phyloP scores from a whole-genome alignment of 2,888 invertebrate species.

The Synergus japonicus region DNA sequence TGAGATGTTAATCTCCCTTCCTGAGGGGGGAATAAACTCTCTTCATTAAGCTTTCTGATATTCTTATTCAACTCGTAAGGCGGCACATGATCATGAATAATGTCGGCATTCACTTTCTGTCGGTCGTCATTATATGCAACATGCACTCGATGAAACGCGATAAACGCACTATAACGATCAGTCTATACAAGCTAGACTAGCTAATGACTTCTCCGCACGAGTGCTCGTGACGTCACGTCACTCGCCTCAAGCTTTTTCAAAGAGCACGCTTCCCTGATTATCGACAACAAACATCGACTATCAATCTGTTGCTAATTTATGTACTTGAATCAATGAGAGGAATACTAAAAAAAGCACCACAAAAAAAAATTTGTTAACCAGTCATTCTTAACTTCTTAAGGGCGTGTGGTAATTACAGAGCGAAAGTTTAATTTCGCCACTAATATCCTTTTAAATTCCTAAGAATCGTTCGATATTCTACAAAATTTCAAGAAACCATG shows the following conservation, averaged over 20 bases:
- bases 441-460: too few species aligned
- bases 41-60: background rate
- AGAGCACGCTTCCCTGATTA: conserved; percentile 30
- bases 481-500: too few species aligned
- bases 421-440: too few species aligned
- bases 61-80: background rate
- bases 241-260: conserved; percentile 49
- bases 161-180: conserved; percentile 55
- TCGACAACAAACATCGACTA: background rate
- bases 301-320: background rate
- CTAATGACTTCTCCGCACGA: conserved; percentile 55
- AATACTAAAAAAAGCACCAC: background rate
- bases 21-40: background rate
- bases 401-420: too few species aligned
- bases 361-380: too few species aligned
- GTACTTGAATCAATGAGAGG: background rate
- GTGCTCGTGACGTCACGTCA: conserved; percentile 59
- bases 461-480: too few species aligned
- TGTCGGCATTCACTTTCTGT: conserved; percentile 31
- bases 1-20: background rate
- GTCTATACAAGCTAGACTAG: conserved; percentile 44
- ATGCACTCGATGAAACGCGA: conserved; percentile 47
- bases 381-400: too few species aligned
- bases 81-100: conserved; percentile 11
- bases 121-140: conserved; percentile 46